Conservation (phyloP, 2,113 vertebrate genomes). For the Otocyon megalotis region DNA sequence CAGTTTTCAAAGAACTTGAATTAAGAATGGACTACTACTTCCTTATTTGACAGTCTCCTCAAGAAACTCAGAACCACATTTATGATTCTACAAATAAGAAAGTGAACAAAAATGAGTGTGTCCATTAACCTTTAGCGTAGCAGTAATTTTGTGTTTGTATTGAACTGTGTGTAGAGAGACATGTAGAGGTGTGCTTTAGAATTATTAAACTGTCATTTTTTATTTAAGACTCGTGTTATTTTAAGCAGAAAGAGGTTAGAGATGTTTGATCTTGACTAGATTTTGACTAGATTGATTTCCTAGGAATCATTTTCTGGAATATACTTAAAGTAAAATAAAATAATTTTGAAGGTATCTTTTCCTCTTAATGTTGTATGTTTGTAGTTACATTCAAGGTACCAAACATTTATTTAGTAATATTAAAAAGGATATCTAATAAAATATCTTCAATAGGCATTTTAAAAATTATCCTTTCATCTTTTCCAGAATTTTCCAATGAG, state of each 20-base stretch:
- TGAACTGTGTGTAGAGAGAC: neutral
- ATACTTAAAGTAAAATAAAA: constrained; percentile 37
- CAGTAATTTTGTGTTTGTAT: neutral
- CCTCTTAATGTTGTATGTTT: neutral
- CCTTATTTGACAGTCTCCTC: constrained; percentile 49
- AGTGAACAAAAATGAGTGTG: neutral
- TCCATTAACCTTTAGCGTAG: neutral
- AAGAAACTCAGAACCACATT: neutral
- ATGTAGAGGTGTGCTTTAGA: neutral
- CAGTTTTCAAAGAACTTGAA: constrained; percentile 20
- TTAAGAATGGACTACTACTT: constrained; percentile 11
- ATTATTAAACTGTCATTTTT: constrained; percentile 36
- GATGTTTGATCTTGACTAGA: neutral
- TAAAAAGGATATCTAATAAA: constrained; percentile 12
- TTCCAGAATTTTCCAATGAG: constrained; percentile 92
- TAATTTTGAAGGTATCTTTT: neutral
- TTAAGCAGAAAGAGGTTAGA: neutral
- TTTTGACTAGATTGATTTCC: constrained; percentile 56
- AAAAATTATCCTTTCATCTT: constrained; percentile 54
- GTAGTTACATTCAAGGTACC: neutral
- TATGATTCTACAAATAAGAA: constrained; percentile 16
- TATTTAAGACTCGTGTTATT: neutral
- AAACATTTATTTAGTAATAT: constrained; percentile 15
- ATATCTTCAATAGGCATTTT: neutral
- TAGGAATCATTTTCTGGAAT: constrained; percentile 37